Conservation (phyloP, 2,888 invertebrate genomes). For the Selenia dentaria region DNA sequence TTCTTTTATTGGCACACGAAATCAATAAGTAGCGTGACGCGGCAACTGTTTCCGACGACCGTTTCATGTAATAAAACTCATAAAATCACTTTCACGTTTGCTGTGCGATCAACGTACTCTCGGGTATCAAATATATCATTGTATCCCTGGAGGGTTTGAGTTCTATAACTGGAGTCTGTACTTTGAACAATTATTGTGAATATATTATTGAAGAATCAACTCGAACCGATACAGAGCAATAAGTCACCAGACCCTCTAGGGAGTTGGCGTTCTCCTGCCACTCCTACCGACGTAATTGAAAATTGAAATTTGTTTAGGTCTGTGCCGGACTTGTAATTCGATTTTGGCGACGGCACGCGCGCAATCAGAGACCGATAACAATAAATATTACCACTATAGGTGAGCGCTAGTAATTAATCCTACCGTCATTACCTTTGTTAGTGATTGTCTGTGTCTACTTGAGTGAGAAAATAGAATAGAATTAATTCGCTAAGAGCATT, state of each 20-base stretch:
- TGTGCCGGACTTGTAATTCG: slow-evolving; percentile 71
- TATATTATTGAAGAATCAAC: slow-evolving; percentile 69
- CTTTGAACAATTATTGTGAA: slow-evolving; percentile 73
- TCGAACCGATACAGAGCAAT: slow-evolving; percentile 61
- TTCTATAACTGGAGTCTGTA: slow-evolving; percentile 47
- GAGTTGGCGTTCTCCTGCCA: slow-evolving; percentile 54
- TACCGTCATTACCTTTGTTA: slow-evolving; percentile 46
- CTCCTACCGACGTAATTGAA: slow-evolving; percentile 76
- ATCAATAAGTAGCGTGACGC: slow-evolving; percentile 75
- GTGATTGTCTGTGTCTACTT: slow-evolving; percentile 39
- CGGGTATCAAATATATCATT: slow-evolving; percentile 42
- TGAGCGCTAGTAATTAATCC: slow-evolving; percentile 54
- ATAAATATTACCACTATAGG: slow-evolving; percentile 68
- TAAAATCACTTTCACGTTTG: slow-evolving; percentile 48
- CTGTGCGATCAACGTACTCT: slow-evolving; percentile 32
- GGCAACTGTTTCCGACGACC: slow-evolving; percentile 50
- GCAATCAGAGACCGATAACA: slow-evolving; percentile 71
- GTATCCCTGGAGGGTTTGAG: slow-evolving; percentile 62
- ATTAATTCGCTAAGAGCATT: slow-evolving; percentile 50
- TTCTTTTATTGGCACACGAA: slow-evolving; percentile 77
- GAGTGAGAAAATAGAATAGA: slow-evolving; percentile 41
- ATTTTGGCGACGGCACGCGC: slow-evolving; percentile 66
- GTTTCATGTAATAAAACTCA: slow-evolving; percentile 49
- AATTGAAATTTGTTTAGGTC: slow-evolving; percentile 84
- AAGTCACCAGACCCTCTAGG: slow-evolving; percentile 72